Evolutionary conservation across 2,888 invertebrate genomes (phyloP), one percentile per base, ranked within the genome.

Genomic region (Notocelia uddmanniana): DNA sequence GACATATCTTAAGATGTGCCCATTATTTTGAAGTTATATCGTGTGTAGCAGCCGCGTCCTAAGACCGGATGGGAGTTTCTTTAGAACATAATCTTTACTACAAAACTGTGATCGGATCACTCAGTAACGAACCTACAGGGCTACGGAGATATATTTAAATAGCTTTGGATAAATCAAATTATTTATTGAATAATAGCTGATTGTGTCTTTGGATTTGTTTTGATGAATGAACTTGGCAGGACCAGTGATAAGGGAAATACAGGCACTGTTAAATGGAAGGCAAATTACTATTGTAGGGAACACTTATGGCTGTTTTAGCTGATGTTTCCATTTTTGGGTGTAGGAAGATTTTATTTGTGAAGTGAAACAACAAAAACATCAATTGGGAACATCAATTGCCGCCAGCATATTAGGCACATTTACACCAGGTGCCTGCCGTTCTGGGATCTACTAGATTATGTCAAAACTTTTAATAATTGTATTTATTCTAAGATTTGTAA

Each of bases 1-100:
- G 23, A 11, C 5, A 21, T 34, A 52, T 64, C 52, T 64, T 21
- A 5, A 64, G 64, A 37, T 19, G 54, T 52, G n/a, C 34, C 6
- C 6, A n/a, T 62, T 23, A 26, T 23, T 23, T 52, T 3, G 23
- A 54, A 45, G n/a, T n/a, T 31, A 45, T 80, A 79, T 80, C 91
- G 64, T 84, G 89, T 91, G 79, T 75, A 82, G 34, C 84, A 50
- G 76, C 69, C 75, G 21, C 74, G 70, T 79, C 82, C 86, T 84
- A 89, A 88, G 85, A 92, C 92, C 93, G 92, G 93, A 92, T 92
- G 91, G 78, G 86, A 86, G 86, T 88, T 91, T 91, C 92, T 90
- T 89, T 86, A 84, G 85, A 84, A 92, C 92, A 92, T 92, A 92
- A 92, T 92, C 91, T 92, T 92, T 89, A 92, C 91, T 92, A 92